Base-by-base conservation (phyloP, 2,797 vertebrate species). In the Sebastes oblongus region DNA sequence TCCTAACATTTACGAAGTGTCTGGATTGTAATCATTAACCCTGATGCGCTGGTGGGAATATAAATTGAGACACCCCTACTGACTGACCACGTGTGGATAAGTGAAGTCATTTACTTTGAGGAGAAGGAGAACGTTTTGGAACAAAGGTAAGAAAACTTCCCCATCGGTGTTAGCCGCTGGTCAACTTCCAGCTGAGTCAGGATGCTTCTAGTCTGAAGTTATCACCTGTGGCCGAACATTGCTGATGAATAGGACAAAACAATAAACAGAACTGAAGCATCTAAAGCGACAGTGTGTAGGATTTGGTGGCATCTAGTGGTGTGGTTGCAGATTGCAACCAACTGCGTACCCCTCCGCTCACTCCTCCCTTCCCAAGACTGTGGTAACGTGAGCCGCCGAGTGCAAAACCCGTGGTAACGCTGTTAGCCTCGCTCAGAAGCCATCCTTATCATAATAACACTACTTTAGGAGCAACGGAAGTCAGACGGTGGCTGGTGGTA, bases 341-440 rank as follows among this genome's bases (percentile, higher is more conserved):
- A 18, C 16, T 46, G 42, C 18, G 6, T 16, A 16, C 39, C 39
- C 14, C 39, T 46, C 7, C 1, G 0, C 42, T 50, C 42, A 50
- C 42, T 50, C 42, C 42, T 50, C 42, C 42, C 16, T 50, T 20
- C 16, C 42, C 42, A 50, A 50, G 3, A 18, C 42, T 18, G 6
- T 0, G 16, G 42, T 46, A 46, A 46, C 16, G 42, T 0, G 42
- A 46, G 14, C 42, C 3, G 16, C 16, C 0, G 7, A 50, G 42
- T 0, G 42, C 42, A 18, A 50, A 42, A 42, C 3, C 3, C 16
- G 1, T 0, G 16, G 42, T 50, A 50, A 50, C 7, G 42, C 42
- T 0, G 16, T 50, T 50, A 3, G 3, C 16, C 42, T 0, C 0
- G 42, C 42, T 46, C 16, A 46, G 1, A 46, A 0, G 42, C 42